Percentiles rank a stretch among this genome's conserved stretches.
Evolutionary conservation across 1,140 invertebrate species (phyloP).

Genomic region (Drosophila neocordata): DNA sequence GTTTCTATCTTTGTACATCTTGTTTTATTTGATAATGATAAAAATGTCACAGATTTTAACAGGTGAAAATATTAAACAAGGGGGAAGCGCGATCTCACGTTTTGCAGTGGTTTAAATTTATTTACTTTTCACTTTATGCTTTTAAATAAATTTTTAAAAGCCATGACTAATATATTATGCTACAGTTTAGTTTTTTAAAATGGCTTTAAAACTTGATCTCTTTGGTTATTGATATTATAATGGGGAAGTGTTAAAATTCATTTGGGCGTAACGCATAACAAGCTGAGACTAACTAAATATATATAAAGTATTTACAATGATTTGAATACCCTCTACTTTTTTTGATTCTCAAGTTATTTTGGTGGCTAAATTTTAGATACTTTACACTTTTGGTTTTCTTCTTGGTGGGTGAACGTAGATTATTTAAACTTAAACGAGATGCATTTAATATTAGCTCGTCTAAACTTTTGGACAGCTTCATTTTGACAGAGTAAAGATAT

Average conservation of each 20-base stretch:
- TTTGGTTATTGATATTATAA: conserved; percentile 33
- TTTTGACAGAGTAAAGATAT: conserved; percentile 36
- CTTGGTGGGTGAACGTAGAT: conserved; percentile 72
- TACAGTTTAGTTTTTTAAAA: conserved; percentile 14
- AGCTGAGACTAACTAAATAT: conserved; percentile 1
- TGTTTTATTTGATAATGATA: conserved; percentile 30
- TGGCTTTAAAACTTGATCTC: conserved; percentile 15
- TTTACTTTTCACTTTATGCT: too few relatives aligned
- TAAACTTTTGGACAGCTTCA: conserved; percentile 82
- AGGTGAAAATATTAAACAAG: conserved; percentile 45
- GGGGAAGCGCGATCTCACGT: conserved; percentile 39
- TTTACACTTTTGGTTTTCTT: conserved; percentile 81
- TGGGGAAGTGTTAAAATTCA: conserved; percentile 47
- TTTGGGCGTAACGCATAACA: conserved; percentile 28
- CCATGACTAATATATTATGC: conserved; percentile 18
- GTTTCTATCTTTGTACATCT: conserved; percentile 4
- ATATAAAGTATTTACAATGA: not conserved
- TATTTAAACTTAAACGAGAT: conserved; percentile 76
- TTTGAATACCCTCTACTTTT: not conserved
- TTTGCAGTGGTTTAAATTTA: conserved; percentile 73
- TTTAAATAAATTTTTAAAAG: too few relatives aligned
- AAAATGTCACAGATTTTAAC: conserved; percentile 62
- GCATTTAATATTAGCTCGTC: conserved; percentile 78
- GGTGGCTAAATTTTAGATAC: conserved; percentile 31
- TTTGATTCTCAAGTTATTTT: not conserved